Evolutionary conservation across 2,888 invertebrate genomes (phyloP).

Genomic region (Neria commutata): DNA sequence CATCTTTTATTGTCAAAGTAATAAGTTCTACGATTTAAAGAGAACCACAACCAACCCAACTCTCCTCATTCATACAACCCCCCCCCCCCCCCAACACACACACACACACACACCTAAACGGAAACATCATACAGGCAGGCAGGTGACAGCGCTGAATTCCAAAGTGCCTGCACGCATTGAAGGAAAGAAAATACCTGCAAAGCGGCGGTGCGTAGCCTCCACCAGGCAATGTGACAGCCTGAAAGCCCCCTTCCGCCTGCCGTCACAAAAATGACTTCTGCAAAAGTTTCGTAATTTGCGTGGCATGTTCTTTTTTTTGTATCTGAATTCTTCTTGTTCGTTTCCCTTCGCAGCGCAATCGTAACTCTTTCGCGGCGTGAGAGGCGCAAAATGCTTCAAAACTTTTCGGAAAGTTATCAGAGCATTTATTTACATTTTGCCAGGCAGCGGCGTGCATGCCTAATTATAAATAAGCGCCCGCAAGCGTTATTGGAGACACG

Average conservation of each 20-base stretch:
- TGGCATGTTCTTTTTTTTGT: conserved; percentile 30
- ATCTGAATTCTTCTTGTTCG: conserved; percentile 45
- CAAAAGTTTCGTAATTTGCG: conserved; percentile 38
- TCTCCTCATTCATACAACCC: too few relatives aligned
- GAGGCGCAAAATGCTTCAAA: neutral
- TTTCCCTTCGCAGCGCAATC: conserved; percentile 19
- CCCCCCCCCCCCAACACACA: too few relatives aligned
- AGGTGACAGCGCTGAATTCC: neutral
- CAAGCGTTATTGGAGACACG: neutral
- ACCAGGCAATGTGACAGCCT: too few relatives aligned
- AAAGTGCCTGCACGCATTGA: too few relatives aligned
- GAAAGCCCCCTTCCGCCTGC: neutral
- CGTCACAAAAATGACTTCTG: neutral
- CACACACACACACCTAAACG: too few relatives aligned
- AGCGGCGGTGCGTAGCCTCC: too few relatives aligned
- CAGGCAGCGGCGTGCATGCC: neutral
- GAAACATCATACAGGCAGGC: neutral
- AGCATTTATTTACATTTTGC: neutral
- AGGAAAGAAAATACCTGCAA: too few relatives aligned
- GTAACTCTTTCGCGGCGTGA: neutral
- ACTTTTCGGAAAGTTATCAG: neutral
- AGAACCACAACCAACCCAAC: too few relatives aligned
- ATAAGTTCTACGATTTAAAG: neutral
- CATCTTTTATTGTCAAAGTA: neutral
- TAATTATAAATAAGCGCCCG: conserved; percentile 2